phyloP scores from a whole-genome alignment of 2,888 invertebrate species.

The Galerucella nymphaeae region DNA sequence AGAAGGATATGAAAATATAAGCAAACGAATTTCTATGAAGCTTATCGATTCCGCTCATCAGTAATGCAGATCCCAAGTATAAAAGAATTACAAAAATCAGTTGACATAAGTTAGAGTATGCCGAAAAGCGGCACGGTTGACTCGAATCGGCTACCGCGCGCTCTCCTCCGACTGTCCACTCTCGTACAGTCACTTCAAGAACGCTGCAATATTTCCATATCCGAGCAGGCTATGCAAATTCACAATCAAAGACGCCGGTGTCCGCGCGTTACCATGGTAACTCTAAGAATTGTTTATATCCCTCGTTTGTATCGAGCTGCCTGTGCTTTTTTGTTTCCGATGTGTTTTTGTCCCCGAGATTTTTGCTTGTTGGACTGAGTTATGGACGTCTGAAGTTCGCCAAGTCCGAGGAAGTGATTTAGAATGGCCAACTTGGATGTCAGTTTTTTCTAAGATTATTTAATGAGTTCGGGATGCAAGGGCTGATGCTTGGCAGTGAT shows the following conservation, averaged over 20 bases:
- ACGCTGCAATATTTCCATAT: slow-evolving; percentile 63
- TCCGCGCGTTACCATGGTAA: slow-evolving; percentile 61
- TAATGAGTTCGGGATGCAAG: slow-evolving; percentile 53
- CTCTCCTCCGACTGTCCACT: slow-evolving; percentile 57
- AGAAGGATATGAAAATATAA: background rate
- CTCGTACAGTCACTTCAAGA: slow-evolving; percentile 60
- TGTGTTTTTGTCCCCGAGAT: slow-evolving; percentile 61
- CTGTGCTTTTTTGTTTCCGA: slow-evolving; percentile 58
- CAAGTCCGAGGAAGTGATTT: slow-evolving; percentile 60
- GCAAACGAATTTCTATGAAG: slow-evolving; percentile 10
- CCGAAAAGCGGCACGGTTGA: slow-evolving; percentile 60
- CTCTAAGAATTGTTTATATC: slow-evolving; percentile 63
- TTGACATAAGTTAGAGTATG: slow-evolving; percentile 64
- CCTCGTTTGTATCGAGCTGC: slow-evolving; percentile 63
- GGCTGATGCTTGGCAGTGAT: slow-evolving; percentile 45
- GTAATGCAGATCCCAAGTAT: slow-evolving; percentile 43
- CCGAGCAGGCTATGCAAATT: slow-evolving; percentile 64
- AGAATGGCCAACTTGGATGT: slow-evolving; percentile 56
- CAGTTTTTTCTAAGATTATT: slow-evolving; percentile 59
- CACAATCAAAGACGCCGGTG: slow-evolving; percentile 63
- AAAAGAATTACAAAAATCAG: slow-evolving; percentile 60
- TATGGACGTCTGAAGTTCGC: slow-evolving; percentile 59
- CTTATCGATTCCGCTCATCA: slow-evolving; percentile 41
- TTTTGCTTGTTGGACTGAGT: slow-evolving; percentile 62
- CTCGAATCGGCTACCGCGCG: slow-evolving; percentile 57